phyloP scores from a whole-genome alignment of 2,888 invertebrate species.

The Miltochrista miniata region DNA sequence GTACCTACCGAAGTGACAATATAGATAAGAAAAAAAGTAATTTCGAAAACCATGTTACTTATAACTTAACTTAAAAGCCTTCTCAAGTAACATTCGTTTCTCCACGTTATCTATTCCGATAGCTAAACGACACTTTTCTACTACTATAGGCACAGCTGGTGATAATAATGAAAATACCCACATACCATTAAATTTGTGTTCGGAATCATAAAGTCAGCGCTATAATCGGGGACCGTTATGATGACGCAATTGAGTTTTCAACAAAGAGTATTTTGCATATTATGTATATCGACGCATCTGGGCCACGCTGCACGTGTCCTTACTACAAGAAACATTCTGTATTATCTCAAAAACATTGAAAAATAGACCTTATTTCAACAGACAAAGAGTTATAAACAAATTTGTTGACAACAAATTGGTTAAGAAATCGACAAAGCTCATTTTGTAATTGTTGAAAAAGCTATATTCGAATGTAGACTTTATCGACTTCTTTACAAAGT shows the following conservation, averaged over 20 bases:
- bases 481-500: constrained; percentile 14
- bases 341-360: constrained; percentile 9
- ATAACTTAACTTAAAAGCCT: too few relatives aligned
- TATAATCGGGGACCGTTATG: constrained; percentile 61
- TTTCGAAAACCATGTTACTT: too few relatives aligned
- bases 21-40: too few relatives aligned
- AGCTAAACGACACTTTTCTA: neutral
- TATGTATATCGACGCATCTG: constrained; percentile 67
- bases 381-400: constrained; percentile 11
- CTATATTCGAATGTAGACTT: constrained; percentile 28
- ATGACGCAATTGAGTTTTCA: constrained; percentile 66
- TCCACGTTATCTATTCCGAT: neutral
- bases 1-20: too few relatives aligned
- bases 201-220: constrained; percentile 39
- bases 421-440: constrained; percentile 31
- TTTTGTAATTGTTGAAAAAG: constrained; percentile 22
- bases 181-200: neutral
- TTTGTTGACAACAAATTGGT: constrained; percentile 19
- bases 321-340: constrained; percentile 21
- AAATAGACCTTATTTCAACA: constrained; percentile 19
- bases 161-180: constrained; percentile 1
- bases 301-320: constrained; percentile 42
- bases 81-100: too few relatives aligned
- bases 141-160: neutral
- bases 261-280: constrained; percentile 74